Evolutionary conservation across 1,140 invertebrate genomes (phyloP).

Genomic region (Polypedilum pembai): DNA sequence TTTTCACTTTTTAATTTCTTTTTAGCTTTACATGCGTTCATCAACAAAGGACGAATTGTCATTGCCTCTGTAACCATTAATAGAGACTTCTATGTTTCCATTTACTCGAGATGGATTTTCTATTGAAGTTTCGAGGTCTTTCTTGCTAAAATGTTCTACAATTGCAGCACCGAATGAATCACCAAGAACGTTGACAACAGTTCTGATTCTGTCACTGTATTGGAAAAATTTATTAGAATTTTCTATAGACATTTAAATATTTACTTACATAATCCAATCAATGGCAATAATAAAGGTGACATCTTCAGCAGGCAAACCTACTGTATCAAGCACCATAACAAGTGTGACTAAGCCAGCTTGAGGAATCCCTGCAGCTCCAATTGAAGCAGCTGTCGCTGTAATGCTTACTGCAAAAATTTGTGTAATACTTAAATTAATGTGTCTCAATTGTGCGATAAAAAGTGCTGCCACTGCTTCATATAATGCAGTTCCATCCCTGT

Average conservation of each 20-base stretch:
- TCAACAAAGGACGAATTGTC: neutral
- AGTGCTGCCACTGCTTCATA: conserved; percentile 94
- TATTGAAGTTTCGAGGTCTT: conserved; percentile 45
- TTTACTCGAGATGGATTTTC: neutral
- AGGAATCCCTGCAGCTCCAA: conserved; percentile 84
- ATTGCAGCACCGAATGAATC: conserved; percentile 83
- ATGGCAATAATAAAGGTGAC: conserved; percentile 74
- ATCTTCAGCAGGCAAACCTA: conserved; percentile 72
- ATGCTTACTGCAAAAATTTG: conserved; percentile 69
- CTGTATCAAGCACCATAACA: conserved; percentile 77
- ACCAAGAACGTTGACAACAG: conserved; percentile 80
- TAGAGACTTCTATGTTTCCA: neutral
- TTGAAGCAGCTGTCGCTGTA: conserved; percentile 77
- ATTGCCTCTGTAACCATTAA: neutral
- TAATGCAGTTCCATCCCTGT: conserved; percentile 80
- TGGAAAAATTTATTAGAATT: neutral
- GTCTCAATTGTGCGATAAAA: conserved; percentile 86
- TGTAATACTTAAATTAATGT: conserved; percentile 59
- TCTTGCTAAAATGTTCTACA: conserved; percentile 68
- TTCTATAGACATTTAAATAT: conserved; percentile 47
- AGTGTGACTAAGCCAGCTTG: conserved; percentile 77
- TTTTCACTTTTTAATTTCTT: neutral
- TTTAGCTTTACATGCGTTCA: neutral
- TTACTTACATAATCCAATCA: conserved; percentile 80
- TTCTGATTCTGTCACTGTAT: conserved; percentile 76